Conservation (phyloP, 2,888 invertebrate genomes). For the Eledone cirrhosa region DNA sequence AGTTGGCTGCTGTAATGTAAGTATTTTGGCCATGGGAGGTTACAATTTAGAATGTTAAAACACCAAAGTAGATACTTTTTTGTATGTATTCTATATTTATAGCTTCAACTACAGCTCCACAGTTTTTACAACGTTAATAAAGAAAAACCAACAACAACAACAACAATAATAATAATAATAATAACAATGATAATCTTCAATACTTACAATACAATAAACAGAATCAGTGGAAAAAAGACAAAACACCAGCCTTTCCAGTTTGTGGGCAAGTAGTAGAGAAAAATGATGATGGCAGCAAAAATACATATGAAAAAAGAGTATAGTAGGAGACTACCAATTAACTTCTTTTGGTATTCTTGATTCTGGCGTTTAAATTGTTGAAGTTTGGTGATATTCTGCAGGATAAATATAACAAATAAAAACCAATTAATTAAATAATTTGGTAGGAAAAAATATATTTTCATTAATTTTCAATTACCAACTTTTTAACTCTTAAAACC, state of each 20-base stretch:
- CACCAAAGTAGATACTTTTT: no score
- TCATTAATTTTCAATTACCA: not conserved
- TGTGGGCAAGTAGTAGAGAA: conserved; percentile 82
- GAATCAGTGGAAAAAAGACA: conserved; percentile 80
- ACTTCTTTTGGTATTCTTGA: conserved; percentile 81
- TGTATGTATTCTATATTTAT: no score
- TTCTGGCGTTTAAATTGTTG: conserved; percentile 83
- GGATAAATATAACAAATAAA: conserved; percentile 37
- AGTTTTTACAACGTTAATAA: no score
- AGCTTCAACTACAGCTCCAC: no score
- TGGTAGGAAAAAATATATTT: not conserved
- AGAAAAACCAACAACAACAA: no score
- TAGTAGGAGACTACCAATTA: conserved; percentile 81
- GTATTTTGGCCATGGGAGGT: no score
- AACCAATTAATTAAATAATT: not conserved
- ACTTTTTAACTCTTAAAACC: not conserved
- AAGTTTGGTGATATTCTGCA: conserved; percentile 79
- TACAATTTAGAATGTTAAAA: no score
- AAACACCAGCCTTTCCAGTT: conserved; percentile 79
- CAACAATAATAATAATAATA: not conserved
- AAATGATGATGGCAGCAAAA: conserved; percentile 78
- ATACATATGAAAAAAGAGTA: conserved; percentile 72
- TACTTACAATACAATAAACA: conserved; percentile 86
- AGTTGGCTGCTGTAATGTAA: no score
- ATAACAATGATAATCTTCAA: conserved; percentile 33